Evolutionary conservation across 1,140 invertebrate genomes (phyloP), one percentile per base, ranked within the genome.

Genomic region (Diorhabda elongata): DNA sequence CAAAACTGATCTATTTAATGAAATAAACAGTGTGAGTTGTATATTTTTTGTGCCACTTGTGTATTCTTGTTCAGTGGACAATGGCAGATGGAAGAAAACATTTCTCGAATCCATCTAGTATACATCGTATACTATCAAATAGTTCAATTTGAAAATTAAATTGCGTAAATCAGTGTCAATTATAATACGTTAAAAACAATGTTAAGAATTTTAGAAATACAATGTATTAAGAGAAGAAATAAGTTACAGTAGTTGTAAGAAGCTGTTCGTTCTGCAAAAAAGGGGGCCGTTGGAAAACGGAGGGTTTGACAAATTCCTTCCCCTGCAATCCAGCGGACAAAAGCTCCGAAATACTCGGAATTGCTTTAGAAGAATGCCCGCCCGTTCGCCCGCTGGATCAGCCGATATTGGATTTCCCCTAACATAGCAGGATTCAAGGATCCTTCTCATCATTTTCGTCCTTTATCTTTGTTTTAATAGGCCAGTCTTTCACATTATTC

Each of bases 351-450:
- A 69, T 72, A 66, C 66, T 69, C 67, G 58, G 69, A 65, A 59
- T 69, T 72, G 73, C 71, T 74, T 73, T 73, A 72, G 73, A 75
- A 75, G 76, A 77, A 77, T 77, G 73, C 72, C 61, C 63, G 47
- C 47, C 47, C 47, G 47, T 52, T 52, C 47, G 47, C 47, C n/a
- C 47, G 47, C 47, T 8, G 71, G 73, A 75, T 75, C 73, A 73
- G 69, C 72, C 70, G 75, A 77, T 77, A 77, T 77, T 77, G 73
- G 75, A 77, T 77, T 75, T 74, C 68, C 76, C 61, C 67, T 72
- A 52, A 60, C 65, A 60, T 67, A 67, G 65, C 65, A 8, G 65
- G 57, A 42, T 44, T 56, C 58, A 52, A 52, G 47, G 47, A 52
- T 52, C 47, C 47, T 52, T 52, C 47, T n/a, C 47, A 52, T 52